Percentiles rank a stretch among this genome's conserved stretches.
Conservation (phyloP, 2,797 vertebrate genomes). For the Melopsittacus undulatus region DNA sequence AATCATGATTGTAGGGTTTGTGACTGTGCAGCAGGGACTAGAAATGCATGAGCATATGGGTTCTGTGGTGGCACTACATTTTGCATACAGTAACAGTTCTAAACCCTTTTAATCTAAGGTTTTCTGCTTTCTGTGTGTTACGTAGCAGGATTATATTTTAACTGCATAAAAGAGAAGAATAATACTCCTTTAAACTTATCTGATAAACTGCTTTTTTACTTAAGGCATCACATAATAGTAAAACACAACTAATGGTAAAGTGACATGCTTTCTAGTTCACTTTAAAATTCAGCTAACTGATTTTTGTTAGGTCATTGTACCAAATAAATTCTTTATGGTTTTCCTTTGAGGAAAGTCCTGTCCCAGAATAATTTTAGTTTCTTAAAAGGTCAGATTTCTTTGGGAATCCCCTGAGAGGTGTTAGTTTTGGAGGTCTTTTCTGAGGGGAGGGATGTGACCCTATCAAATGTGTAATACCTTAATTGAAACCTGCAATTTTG, state of each 20-base stretch:
- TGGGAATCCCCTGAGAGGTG: neutral
- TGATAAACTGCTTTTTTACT: neutral
- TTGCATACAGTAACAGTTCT: neutral
- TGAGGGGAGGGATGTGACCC: neutral
- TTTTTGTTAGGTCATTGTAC: neutral
- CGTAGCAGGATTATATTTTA: neutral
- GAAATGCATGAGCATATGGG: neutral
- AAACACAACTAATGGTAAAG: neutral
- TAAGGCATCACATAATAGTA: neutral
- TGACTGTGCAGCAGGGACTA: neutral
- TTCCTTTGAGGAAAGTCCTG: neutral
- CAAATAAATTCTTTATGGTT: neutral
- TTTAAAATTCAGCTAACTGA: neutral
- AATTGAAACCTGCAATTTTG: neutral
- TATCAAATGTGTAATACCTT: neutral
- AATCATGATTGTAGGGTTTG: constrained; percentile 61
- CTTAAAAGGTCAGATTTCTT: neutral
- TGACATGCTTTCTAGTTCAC: neutral
- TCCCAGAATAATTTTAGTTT: neutral
- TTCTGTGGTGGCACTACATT: neutral
- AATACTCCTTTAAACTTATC: neutral
- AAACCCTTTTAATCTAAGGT: neutral
- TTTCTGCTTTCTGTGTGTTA: neutral
- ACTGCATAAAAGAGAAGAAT: neutral
- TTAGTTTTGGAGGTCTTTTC: neutral